These are phyloP conservation scores for Ceyx margarethae DNA, from an alignment of 2,113 vertebrate species.

Conservation along the genomic window DNA sequence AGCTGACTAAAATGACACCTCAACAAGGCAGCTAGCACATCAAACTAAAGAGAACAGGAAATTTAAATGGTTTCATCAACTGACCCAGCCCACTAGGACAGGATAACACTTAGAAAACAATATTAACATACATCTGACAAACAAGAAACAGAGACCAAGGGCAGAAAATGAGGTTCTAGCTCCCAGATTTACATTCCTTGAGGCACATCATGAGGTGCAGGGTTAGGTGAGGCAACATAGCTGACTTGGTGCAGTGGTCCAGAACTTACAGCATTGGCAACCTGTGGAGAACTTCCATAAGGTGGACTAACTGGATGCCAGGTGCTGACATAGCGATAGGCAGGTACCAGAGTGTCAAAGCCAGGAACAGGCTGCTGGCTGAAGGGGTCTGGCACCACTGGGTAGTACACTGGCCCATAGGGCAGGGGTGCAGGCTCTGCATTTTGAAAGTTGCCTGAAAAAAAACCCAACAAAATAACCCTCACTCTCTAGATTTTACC, in stretches of 20 bases:
- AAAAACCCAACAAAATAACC: neutral
- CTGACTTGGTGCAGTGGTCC: conserved; percentile 71
- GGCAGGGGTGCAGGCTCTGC: conserved; percentile 72
- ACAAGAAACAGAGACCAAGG: neutral
- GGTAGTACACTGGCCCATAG: conserved; percentile 76
- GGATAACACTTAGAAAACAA: neutral
- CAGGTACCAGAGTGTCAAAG: conserved; percentile 82
- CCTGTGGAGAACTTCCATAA: conserved; percentile 50
- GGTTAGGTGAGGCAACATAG: conserved; percentile 78
- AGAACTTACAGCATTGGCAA: conserved; percentile 72
- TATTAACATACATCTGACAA: neutral
- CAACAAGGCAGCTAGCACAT: neutral
- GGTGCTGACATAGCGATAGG: conserved; percentile 69
- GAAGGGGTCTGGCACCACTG: conserved; percentile 81
- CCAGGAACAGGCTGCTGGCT: conserved; percentile 72
- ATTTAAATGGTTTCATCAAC: neutral
- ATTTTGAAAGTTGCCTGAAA: conserved; percentile 75
- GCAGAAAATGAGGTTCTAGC: neutral
- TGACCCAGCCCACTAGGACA: neutral
- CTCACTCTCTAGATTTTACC: neutral
- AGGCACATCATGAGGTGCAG: conserved; percentile 79
- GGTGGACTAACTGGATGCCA: conserved; percentile 77
- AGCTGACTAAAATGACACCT: neutral
- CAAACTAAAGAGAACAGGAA: conserved; percentile 39
- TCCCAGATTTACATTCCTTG: conserved; percentile 73